These are phyloP conservation scores for Diorhabda carinulata DNA, from an alignment of 1,140 invertebrate species.

Conservation along the genomic window DNA sequence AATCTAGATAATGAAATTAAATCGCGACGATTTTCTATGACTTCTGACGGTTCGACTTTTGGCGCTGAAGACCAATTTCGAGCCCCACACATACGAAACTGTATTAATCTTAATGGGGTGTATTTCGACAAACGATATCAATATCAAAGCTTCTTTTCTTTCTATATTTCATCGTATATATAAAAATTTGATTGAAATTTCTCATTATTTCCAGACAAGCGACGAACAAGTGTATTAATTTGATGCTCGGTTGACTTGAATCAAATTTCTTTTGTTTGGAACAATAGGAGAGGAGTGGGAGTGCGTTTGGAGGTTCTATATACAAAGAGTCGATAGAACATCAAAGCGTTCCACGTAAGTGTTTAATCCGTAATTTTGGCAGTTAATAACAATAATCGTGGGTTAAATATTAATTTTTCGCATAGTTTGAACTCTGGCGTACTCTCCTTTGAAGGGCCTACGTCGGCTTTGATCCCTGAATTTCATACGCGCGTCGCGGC, in stretches of 20 bases:
- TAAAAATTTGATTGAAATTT: too few relatives aligned
- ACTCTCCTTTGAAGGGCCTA: conserved; percentile 35
- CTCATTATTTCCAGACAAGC: too few relatives aligned
- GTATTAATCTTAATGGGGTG: too few relatives aligned
- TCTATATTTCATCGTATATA: too few relatives aligned
- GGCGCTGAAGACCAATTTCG: too few relatives aligned
- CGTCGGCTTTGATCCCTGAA: conserved; percentile 27
- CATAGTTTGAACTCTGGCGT: conserved; percentile 37
- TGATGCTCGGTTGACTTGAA: conserved; percentile 12
- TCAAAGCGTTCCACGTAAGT: conserved; percentile 22
- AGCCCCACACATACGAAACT: too few relatives aligned
- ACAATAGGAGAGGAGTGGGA: not conserved
- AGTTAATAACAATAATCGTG: conserved; percentile 39
- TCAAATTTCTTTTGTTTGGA: conserved; percentile 20
- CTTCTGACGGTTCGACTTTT: too few relatives aligned
- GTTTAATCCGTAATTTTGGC: conserved; percentile 31
- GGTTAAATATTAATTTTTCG: conserved; percentile 40
- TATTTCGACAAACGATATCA: too few relatives aligned
- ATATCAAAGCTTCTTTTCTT: too few relatives aligned
- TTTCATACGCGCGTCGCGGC: conserved; percentile 23
- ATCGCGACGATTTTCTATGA: too few relatives aligned
- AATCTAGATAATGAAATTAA: too few relatives aligned
- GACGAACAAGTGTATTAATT: not conserved
- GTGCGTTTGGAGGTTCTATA: not conserved
- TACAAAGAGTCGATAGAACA: conserved; percentile 6